A percentile compares a stretch with the other conserved stretches of the same genome.
Conservation (phyloP, 2,888 invertebrate genomes). For the Eubasilissa splendida region DNA sequence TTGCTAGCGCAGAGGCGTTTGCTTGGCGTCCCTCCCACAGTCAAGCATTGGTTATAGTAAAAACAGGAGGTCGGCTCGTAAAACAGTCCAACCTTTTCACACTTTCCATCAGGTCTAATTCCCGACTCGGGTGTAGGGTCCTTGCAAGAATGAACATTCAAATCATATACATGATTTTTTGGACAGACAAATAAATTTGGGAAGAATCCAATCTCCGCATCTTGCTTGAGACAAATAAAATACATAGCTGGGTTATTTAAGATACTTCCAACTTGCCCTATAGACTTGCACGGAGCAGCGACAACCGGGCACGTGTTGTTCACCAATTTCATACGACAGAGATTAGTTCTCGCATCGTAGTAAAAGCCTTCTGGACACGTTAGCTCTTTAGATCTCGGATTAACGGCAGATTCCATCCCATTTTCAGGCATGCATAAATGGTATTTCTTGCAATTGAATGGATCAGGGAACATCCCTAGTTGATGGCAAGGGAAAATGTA, state of each 20-base stretch:
- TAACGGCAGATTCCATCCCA: background rate
- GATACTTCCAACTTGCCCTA: slow-evolving; percentile 34
- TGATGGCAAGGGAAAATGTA: slow-evolving; percentile 44
- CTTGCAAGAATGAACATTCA: background rate
- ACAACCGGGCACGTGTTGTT: slow-evolving; percentile 17
- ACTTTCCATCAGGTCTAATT: slow-evolving; percentile 3
- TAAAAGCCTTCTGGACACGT: slow-evolving; percentile 12
- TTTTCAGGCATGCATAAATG: slow-evolving; percentile 44
- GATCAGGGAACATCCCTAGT: slow-evolving; percentile 48
- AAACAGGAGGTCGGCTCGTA: slow-evolving; percentile 30
- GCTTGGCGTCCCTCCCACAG: background rate
- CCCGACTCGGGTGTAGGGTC: slow-evolving; percentile 22
- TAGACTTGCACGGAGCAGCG: background rate
- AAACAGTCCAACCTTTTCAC: slow-evolving; percentile 13
- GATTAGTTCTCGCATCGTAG: slow-evolving; percentile 22
- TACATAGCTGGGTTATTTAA: slow-evolving; percentile 41
- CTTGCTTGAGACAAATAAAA: slow-evolving; percentile 38
- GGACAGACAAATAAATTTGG: slow-evolving; percentile 36
- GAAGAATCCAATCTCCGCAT: background rate
- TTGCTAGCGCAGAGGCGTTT: background rate
- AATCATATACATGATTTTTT: background rate
- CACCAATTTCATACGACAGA: slow-evolving; percentile 1
- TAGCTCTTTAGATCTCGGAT: background rate
- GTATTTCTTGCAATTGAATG: slow-evolving; percentile 46
- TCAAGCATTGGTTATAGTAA: slow-evolving; percentile 3